These are phyloP conservation scores for Rhea pennata DNA, from an alignment of 2,113 vertebrate genomes.

Conservation along the genomic window DNA sequence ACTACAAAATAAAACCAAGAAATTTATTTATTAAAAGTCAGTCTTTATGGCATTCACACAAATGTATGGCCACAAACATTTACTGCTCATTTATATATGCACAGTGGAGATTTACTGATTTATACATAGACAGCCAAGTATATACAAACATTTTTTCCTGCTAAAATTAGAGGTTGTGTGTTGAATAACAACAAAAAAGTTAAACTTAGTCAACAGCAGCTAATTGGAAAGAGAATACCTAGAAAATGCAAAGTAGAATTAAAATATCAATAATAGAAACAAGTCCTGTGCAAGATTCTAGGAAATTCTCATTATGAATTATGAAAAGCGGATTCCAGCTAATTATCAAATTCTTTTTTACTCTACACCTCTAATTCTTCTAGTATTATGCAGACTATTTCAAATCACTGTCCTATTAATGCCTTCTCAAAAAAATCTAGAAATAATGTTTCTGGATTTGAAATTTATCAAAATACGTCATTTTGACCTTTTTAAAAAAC, in stretches of 20 bases:
- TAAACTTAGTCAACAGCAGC: not conserved
- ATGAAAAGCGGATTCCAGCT: not conserved
- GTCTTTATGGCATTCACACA: not conserved
- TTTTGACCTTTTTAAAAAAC: not conserved
- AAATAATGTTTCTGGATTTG: not conserved
- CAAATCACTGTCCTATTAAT: not conserved
- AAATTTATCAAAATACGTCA: not conserved
- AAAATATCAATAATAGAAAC: not conserved
- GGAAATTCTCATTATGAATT: not conserved
- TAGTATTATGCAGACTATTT: not conserved
- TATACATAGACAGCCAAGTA: not conserved
- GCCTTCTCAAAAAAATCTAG: not conserved
- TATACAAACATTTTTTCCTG: not conserved
- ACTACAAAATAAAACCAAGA: constrained; percentile 78
- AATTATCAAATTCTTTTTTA: not conserved
- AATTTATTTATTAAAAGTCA: not conserved
- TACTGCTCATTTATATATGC: not conserved
- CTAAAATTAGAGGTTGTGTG: not conserved
- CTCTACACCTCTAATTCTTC: not conserved
- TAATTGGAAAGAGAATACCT: not conserved
- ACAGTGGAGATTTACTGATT: not conserved
- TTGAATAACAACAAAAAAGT: not conserved
- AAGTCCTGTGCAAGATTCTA: not conserved
- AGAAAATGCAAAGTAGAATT: not conserved
- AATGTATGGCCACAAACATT: accelerated